Percentiles rank a stretch among this genome's conserved stretches.
These are phyloP conservation scores for Drosophila tropicalis DNA, from an alignment of 1,140 invertebrate genomes.

Conservation along the genomic window DNA sequence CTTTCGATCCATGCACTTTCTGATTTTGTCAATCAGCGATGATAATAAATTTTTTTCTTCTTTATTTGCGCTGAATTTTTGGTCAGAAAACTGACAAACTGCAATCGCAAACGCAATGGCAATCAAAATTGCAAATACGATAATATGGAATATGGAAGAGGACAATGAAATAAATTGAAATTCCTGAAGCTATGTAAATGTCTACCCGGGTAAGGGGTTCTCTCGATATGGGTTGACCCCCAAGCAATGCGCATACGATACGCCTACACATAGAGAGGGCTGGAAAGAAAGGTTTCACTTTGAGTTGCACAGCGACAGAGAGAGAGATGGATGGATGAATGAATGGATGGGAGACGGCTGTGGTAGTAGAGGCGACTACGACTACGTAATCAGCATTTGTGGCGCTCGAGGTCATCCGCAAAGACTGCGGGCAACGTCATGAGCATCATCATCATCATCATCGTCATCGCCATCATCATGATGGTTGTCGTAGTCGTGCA, in stretches of 20 bases:
- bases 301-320: not conserved
- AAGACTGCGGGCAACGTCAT: slow-evolving; percentile 59
- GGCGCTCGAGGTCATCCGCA: slow-evolving; percentile 79
- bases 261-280: slow-evolving; percentile 22
- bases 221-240: slow-evolving; percentile 26
- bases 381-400: slow-evolving; percentile 80
- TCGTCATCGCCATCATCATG: not conserved
- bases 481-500: slow-evolving; percentile 28
- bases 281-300: slow-evolving; percentile 41
- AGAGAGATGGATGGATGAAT: no score
- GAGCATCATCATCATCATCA: slow-evolving; percentile 5
- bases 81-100: slow-evolving; percentile 41
- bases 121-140: slow-evolving; percentile 79
- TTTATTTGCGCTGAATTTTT: not conserved
- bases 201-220: slow-evolving; percentile 32
- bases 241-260: slow-evolving; percentile 39
- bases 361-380: slow-evolving; percentile 10
- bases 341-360: slow-evolving; percentile 1
- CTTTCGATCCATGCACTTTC: slow-evolving; percentile 1
- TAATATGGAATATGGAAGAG: slow-evolving; percentile 76
- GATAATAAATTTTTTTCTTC: not conserved
- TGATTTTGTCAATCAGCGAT: slow-evolving; percentile 12
- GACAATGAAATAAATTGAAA: slow-evolving; percentile 80
- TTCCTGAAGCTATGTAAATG: slow-evolving; percentile 79
- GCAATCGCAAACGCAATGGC: slow-evolving; percentile 77